Conservation (phyloP, 2,888 invertebrate genomes). For the Hipparchia semele region DNA sequence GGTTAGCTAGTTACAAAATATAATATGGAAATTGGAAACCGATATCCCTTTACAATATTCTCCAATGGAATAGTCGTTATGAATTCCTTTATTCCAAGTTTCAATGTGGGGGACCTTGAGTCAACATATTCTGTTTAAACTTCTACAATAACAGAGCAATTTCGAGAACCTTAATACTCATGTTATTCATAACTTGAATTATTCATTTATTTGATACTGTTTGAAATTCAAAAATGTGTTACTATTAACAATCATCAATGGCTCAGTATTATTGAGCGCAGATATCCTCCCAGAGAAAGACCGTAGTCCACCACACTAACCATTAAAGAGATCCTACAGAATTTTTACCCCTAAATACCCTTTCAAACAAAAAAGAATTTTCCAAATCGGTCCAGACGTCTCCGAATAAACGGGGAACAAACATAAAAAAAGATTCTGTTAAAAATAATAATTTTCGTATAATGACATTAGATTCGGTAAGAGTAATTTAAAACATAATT, state of each 20-base stretch:
- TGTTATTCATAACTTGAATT: conserved; percentile 4
- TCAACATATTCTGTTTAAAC: conserved; percentile 9
- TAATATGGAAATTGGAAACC: no score
- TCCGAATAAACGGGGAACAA: no score
- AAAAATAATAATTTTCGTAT: neutral
- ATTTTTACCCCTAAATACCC: neutral
- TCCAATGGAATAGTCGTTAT: conserved; percentile 8
- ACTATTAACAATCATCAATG: no score
- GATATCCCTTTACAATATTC: neutral
- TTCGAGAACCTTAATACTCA: neutral
- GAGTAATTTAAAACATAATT: conserved; percentile 11
- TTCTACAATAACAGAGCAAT: conserved; percentile 3
- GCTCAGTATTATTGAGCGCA: neutral
- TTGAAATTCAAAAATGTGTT: neutral
- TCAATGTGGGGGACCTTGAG: neutral
- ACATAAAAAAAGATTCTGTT: neutral
- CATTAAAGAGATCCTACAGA: neutral
- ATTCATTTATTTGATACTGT: neutral
- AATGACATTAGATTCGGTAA: neutral
- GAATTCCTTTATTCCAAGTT: conserved; percentile 18
- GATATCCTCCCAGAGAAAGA: no score
- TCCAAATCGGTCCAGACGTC: no score
- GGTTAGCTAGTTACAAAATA: no score
- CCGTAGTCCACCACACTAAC: no score
- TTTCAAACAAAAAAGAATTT: no score